These are phyloP conservation scores for Halocynthia aurantium DNA, from an alignment of 23 tunicate genomes.

Conservation along the genomic window DNA sequence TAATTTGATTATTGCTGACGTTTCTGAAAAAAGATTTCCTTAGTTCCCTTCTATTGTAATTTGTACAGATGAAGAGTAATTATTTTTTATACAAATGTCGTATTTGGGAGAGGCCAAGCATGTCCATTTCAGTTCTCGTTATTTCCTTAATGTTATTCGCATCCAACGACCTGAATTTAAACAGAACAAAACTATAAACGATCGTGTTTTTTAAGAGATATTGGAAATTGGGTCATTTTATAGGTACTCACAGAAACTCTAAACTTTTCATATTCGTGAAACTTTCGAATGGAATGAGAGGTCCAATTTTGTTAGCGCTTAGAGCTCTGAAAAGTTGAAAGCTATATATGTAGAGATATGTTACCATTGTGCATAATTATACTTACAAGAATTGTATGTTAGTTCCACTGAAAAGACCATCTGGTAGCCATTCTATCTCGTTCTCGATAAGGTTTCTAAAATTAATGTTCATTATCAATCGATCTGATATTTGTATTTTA, in stretches of 20 bases:
- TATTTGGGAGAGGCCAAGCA: constrained; percentile 7
- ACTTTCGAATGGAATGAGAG: constrained; percentile 12
- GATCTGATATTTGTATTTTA: no score
- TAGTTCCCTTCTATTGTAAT: no score
- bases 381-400: constrained; percentile 22
- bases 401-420: constrained; percentile 17
- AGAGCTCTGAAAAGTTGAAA: constrained; percentile 1
- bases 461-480: no score
- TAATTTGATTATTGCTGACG: constrained; percentile 26
- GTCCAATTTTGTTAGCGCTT: constrained; percentile 30
- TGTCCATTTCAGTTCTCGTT: constrained; percentile 9
- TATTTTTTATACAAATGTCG: constrained; percentile 9
- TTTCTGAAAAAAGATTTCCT: constrained; percentile 3
- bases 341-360: no score
- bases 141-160: constrained; percentile 14
- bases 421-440: constrained; percentile 24
- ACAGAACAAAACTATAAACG: no score
- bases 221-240: not conserved
- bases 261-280: constrained; percentile 24
- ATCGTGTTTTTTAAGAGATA: no score
- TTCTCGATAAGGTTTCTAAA: constrained; percentile 24
- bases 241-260: constrained; percentile 16
- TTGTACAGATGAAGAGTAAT: no score
- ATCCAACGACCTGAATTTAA: constrained; percentile 23
- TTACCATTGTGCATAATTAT: not conserved